These are phyloP conservation scores for Zonitis immaculata DNA, from an alignment of 2,888 invertebrate species.

Conservation along the genomic window DNA sequence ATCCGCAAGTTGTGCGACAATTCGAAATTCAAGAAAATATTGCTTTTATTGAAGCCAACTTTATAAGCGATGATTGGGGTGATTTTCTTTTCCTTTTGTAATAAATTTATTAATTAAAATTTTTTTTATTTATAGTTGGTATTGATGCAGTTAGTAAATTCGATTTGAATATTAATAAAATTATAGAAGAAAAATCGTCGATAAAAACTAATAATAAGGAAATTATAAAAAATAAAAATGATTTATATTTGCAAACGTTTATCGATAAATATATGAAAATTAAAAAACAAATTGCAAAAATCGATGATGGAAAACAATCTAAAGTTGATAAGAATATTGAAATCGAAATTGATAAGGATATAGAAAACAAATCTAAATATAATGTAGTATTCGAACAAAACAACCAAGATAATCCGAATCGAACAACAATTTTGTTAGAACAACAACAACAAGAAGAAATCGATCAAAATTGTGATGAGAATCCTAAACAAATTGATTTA, in stretches of 20 bases:
- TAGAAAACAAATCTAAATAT: too few species aligned
- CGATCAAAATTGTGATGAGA: too few species aligned
- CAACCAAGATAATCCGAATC: too few species aligned
- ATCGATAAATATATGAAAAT: constrained; percentile 32
- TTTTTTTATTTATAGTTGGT: constrained; percentile 49
- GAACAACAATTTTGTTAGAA: too few species aligned
- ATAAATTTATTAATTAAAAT: constrained; percentile 10
- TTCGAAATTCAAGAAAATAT: constrained; percentile 48
- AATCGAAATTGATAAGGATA: neutral
- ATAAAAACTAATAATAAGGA: too few species aligned
- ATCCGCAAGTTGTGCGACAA: constrained; percentile 47
- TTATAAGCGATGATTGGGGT: constrained; percentile 60
- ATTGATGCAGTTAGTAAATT: constrained; percentile 45
- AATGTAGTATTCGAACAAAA: too few species aligned
- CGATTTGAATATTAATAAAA: constrained; percentile 9
- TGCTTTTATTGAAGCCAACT: constrained; percentile 52
- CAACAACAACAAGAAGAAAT: too few species aligned
- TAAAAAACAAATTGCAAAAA: constrained; percentile 17
- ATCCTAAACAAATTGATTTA: too few species aligned
- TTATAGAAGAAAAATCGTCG: constrained; percentile 9
- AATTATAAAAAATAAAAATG: neutral
- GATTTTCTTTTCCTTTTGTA: constrained; percentile 23
- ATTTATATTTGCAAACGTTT: constrained; percentile 28
- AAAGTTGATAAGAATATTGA: constrained; percentile 3
- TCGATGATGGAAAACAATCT: neutral